phyloP scores from a whole-genome alignment of 2,888 invertebrate species.

The Plagiodera versicolora region DNA sequence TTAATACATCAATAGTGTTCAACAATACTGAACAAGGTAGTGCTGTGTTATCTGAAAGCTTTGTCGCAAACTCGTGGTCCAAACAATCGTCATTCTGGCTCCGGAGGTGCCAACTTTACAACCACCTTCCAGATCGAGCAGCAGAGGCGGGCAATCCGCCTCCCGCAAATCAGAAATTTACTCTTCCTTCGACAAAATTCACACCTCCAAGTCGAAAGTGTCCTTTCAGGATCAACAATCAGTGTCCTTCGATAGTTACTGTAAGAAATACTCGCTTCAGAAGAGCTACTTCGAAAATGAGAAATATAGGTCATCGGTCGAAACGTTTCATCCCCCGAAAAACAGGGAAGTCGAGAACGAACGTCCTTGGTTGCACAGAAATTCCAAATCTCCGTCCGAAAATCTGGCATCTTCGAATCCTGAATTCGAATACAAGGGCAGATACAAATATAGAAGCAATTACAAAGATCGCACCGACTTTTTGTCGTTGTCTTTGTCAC shows the following conservation, averaged over 20 bases:
- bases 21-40: slow-evolving; percentile 41
- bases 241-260: slow-evolving; percentile 39
- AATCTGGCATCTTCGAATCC: slow-evolving; percentile 27
- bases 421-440: slow-evolving; percentile 21
- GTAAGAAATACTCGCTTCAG: slow-evolving; percentile 31
- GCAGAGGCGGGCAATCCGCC: slow-evolving; percentile 34
- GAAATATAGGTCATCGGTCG: slow-evolving; percentile 31
- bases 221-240: slow-evolving; percentile 38
- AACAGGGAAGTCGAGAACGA: slow-evolving; percentile 25
- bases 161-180: slow-evolving; percentile 29
- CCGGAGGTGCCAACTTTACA: slow-evolving; percentile 51
- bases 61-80: slow-evolving; percentile 38
- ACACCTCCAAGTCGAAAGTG: slow-evolving; percentile 37
- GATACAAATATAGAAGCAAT: slow-evolving; percentile 23
- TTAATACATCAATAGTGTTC: slow-evolving; percentile 45
- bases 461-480: slow-evolving; percentile 44
- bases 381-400: slow-evolving; percentile 40
- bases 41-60: slow-evolving; percentile 32
- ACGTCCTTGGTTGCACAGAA: slow-evolving; percentile 33
- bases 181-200: slow-evolving; percentile 42
- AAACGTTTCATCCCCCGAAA: slow-evolving; percentile 31
- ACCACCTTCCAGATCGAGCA: slow-evolving; percentile 38
- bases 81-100: slow-evolving; percentile 52
- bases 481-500: slow-evolving; percentile 49
- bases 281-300: slow-evolving; percentile 34